These are phyloP conservation scores for Lasioglossum morio DNA, from an alignment of 2,888 invertebrate genomes.

Conservation along the genomic window DNA sequence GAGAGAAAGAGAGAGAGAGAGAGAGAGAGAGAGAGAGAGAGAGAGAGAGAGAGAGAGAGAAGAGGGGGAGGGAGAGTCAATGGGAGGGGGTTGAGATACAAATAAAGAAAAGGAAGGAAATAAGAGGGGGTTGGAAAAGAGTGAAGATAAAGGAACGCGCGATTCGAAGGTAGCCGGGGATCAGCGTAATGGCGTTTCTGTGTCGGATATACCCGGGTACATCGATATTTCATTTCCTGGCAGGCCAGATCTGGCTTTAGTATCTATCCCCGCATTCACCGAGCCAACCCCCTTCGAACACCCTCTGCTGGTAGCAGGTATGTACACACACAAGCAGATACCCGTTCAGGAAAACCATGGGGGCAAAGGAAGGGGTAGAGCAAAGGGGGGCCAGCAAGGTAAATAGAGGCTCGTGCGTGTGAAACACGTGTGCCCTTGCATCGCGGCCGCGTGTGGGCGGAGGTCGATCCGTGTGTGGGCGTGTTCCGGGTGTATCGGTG, in stretches of 20 bases:
- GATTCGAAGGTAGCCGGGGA: conserved; percentile 38
- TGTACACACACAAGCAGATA: conserved; percentile 36
- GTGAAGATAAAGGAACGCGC: conserved; percentile 17
- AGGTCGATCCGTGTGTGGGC: conserved; percentile 3
- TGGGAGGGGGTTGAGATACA: too few species aligned
- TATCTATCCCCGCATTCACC: conserved; percentile 38
- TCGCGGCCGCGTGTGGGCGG: conserved; percentile 27
- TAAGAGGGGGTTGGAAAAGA: background rate
- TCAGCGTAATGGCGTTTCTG: conserved; percentile 74
- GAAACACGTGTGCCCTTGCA: conserved; percentile 19
- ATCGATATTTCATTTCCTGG: conserved; percentile 75
- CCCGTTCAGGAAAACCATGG: background rate
- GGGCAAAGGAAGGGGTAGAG: background rate
- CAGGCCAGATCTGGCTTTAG: conserved; percentile 44
- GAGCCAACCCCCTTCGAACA: conserved; percentile 39
- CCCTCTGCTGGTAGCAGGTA: conserved; percentile 50
- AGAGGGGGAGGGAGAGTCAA: too few species aligned
- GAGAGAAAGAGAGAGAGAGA: background rate
- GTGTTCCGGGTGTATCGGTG: conserved; percentile 35
- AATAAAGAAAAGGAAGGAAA: background rate
- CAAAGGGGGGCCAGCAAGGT: background rate
- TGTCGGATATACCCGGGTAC: conserved; percentile 69
- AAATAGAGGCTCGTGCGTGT: conserved; percentile 18
- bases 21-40: background rate
- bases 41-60: background rate